phyloP scores from a whole-genome alignment of 2,113 vertebrate genomes.

The Onychorhynchus coronatus region DNA sequence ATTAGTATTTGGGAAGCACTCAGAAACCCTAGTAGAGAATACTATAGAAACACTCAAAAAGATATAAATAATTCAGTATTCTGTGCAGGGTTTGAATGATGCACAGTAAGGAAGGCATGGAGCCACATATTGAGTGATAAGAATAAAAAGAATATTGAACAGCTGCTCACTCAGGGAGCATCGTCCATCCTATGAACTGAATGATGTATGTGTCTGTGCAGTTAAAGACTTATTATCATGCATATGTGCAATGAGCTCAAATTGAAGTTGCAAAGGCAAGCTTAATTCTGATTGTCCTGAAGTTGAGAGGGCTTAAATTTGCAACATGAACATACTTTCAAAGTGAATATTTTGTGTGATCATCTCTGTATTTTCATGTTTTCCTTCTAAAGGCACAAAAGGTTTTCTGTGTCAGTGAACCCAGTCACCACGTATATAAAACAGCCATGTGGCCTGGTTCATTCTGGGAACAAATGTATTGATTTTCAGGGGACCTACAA shows the following conservation, averaged over 20 bases:
- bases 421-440: neutral
- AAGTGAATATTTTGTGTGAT: neutral
- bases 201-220: slow-evolving; percentile 55
- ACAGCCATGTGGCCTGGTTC: neutral
- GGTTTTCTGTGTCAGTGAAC: neutral
- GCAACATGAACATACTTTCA: neutral
- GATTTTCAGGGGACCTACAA: neutral
- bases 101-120: slow-evolving; percentile 47
- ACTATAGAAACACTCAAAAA: slow-evolving; percentile 32
- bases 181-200: slow-evolving; percentile 47
- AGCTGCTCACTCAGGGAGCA: slow-evolving; percentile 49
- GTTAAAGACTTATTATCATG: slow-evolving; percentile 56
- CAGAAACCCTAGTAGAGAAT: neutral
- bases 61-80: slow-evolving; percentile 62
- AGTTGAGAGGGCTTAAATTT: neutral
- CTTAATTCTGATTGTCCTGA: slow-evolving; percentile 2
- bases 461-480: neutral
- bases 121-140: slow-evolving; percentile 64
- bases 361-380: neutral
- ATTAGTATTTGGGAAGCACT: slow-evolving; percentile 32
- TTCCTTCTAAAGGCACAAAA: neutral
- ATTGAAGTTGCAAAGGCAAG: slow-evolving; percentile 47
- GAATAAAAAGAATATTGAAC: slow-evolving; percentile 67
- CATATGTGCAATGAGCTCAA: slow-evolving; percentile 23
- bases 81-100: slow-evolving; percentile 9